These are phyloP conservation scores for Silvanus unidentatus DNA, from an alignment of 2,888 invertebrate species.

Conservation along the genomic window DNA sequence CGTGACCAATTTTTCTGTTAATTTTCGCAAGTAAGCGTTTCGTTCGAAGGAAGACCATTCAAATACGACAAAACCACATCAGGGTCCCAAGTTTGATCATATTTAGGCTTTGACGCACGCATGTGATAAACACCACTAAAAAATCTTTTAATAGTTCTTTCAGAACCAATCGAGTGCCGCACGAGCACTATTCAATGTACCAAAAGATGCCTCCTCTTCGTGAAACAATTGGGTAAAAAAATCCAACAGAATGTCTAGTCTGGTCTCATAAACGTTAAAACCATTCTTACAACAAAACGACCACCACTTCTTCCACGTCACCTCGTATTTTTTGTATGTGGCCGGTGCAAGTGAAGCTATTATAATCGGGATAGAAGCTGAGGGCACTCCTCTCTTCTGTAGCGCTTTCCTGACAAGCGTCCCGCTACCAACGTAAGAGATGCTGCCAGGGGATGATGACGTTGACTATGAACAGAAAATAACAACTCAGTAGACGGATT, in stretches of 20 bases:
- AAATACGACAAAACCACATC: slow-evolving; percentile 1
- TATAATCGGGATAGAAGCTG: not conserved
- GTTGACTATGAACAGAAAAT: not conserved
- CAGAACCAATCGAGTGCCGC: slow-evolving; percentile 21
- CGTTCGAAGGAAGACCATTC: not conserved
- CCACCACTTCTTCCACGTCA: slow-evolving; percentile 6
- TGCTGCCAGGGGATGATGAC: not conserved
- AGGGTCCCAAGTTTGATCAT: slow-evolving; percentile 1
- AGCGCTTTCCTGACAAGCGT: not conserved
- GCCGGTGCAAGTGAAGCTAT: not conserved
- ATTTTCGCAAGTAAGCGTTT: slow-evolving; percentile 5
- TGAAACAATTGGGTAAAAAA: slow-evolving; percentile 9
- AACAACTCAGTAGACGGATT: slow-evolving; percentile 1
- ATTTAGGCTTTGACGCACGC: slow-evolving; percentile 1
- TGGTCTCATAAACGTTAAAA: slow-evolving; percentile 1
- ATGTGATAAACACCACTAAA: slow-evolving; percentile 11
- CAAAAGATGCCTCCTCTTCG: slow-evolving; percentile 10
- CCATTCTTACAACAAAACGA: slow-evolving; percentile 3
- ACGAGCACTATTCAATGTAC: slow-evolving; percentile 21
- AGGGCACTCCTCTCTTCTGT: not conserved
- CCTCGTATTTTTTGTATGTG: slow-evolving; percentile 6
- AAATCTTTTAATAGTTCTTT: slow-evolving; percentile 18
- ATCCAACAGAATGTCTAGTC: slow-evolving; percentile 2
- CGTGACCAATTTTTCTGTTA: slow-evolving; percentile 20
- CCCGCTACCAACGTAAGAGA: slow-evolving; percentile 5